A percentile compares a stretch with the other conserved stretches of the same genome.
Evolutionary conservation across 2,797 vertebrate genomes (phyloP).

Genomic region (Ptychadena robeensis): DNA sequence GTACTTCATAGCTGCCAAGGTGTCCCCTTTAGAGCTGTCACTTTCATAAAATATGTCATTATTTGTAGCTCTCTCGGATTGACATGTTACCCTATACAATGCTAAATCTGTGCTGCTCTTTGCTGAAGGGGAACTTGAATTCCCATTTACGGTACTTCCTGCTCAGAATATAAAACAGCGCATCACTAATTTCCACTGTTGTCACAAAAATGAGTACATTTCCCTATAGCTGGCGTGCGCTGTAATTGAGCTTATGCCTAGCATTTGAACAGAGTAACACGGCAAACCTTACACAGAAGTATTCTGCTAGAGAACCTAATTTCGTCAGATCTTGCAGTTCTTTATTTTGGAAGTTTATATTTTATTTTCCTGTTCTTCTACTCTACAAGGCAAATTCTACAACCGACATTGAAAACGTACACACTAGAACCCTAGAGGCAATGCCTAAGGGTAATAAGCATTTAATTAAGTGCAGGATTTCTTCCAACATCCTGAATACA

Average conservation of each 20-base stretch:
- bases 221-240: neutral
- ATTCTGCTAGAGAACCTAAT: neutral
- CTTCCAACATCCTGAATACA: conserved; percentile 15
- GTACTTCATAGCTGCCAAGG: neutral
- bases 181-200: neutral
- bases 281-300: neutral
- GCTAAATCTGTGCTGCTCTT: neutral
- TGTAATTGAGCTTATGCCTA: neutral
- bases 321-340: neutral
- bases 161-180: neutral
- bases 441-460: conserved; percentile 64
- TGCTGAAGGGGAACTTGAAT: conserved; percentile 3
- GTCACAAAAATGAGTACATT: neutral
- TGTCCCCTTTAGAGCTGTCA: conserved; percentile 8
- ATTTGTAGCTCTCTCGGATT: neutral
- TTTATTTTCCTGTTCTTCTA: conserved; percentile 39
- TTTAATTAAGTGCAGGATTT: conserved; percentile 66
- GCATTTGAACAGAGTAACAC: neutral
- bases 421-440: conserved; percentile 62
- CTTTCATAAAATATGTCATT: conserved; percentile 4
- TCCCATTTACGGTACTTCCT: neutral
- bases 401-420: conserved; percentile 63
- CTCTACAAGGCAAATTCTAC: conserved; percentile 58
- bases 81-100: neutral
- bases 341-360: conserved; percentile 18